Evolutionary conservation across 2,113 vertebrate species (phyloP).

Genomic region (Colaptes auratus): DNA sequence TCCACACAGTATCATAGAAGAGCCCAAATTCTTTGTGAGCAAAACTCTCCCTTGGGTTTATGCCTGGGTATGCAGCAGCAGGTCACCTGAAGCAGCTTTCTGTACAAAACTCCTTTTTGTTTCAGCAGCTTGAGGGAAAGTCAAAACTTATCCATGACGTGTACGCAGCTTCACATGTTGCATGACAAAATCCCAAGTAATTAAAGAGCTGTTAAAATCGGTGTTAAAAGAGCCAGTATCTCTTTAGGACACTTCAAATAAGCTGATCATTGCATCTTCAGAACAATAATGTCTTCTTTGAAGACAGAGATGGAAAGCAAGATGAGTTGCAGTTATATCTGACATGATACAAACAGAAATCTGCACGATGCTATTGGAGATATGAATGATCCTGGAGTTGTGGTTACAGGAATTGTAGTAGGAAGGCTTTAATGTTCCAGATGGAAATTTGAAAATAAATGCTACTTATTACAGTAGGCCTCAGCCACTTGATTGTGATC

Average conservation of each 20-base stretch:
- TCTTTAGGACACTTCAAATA: slow-evolving; percentile 44
- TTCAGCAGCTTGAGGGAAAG: background rate
- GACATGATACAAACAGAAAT: slow-evolving; percentile 7
- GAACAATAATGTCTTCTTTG: slow-evolving; percentile 57
- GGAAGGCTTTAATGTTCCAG: slow-evolving; percentile 3
- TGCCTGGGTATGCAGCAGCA: background rate
- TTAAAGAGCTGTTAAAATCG: slow-evolving; percentile 44
- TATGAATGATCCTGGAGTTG: background rate
- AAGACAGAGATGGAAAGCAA: slow-evolving; percentile 57
- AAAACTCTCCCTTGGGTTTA: background rate
- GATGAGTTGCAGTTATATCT: background rate
- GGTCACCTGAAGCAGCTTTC: background rate
- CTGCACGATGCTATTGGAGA: slow-evolving; percentile 38
- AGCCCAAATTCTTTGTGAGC: background rate
- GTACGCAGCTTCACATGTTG: background rate
- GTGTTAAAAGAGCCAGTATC: background rate
- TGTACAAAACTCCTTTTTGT: background rate
- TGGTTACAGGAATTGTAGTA: background rate
- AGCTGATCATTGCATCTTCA: slow-evolving; percentile 10
- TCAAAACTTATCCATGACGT: background rate
- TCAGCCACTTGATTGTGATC: background rate
- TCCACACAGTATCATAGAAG: background rate
- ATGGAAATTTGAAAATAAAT: slow-evolving; percentile 17
- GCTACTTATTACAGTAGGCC: background rate
- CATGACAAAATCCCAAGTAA: slow-evolving; percentile 45